A percentile compares a stretch with the other conserved stretches of the same genome.
phyloP scores from a whole-genome alignment of 2,888 invertebrate genomes.

The Erebia epiphron region DNA sequence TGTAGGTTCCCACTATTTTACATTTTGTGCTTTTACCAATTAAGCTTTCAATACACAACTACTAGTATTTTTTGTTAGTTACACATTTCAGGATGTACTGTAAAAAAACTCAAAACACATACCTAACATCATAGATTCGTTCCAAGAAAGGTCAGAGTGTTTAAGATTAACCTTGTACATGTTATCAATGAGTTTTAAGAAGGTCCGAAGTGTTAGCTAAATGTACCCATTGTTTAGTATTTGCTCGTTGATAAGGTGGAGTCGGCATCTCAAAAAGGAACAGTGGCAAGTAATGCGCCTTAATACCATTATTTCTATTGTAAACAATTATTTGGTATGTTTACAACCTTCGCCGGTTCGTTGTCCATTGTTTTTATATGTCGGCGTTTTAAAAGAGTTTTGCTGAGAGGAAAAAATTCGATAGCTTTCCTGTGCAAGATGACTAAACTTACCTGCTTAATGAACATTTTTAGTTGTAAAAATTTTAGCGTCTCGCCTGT shows the following conservation, averaged over 20 bases:
- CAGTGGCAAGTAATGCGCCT: constrained; percentile 69
- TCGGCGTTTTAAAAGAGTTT: constrained; percentile 51
- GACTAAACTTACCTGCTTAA: constrained; percentile 31
- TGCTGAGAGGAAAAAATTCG: not conserved
- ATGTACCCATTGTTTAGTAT: constrained; percentile 22
- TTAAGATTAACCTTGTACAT: constrained; percentile 30
- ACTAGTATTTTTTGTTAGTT: constrained; percentile 3
- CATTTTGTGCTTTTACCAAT: not conserved
- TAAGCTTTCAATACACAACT: constrained; percentile 9
- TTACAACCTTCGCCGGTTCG: constrained; percentile 52
- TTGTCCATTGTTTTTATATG: constrained; percentile 56
- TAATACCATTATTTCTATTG: constrained; percentile 64
- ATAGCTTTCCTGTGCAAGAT: constrained; percentile 33
- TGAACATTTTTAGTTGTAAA: constrained; percentile 5
- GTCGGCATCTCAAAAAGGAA: constrained; percentile 59
- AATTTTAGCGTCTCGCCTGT: not conserved
- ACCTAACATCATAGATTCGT: not conserved
- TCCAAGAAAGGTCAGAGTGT: constrained; percentile 41
- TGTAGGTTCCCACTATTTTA: not conserved
- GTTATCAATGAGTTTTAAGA: constrained; percentile 34
- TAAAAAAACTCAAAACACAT: not conserved
- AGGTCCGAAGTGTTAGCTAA: constrained; percentile 6
- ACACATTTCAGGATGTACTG: not conserved
- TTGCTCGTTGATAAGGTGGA: constrained; percentile 25
- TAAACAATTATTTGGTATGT: constrained; percentile 59